These are phyloP conservation scores for Battus philenor DNA, from an alignment of 1,140 invertebrate genomes.

Conservation along the genomic window DNA sequence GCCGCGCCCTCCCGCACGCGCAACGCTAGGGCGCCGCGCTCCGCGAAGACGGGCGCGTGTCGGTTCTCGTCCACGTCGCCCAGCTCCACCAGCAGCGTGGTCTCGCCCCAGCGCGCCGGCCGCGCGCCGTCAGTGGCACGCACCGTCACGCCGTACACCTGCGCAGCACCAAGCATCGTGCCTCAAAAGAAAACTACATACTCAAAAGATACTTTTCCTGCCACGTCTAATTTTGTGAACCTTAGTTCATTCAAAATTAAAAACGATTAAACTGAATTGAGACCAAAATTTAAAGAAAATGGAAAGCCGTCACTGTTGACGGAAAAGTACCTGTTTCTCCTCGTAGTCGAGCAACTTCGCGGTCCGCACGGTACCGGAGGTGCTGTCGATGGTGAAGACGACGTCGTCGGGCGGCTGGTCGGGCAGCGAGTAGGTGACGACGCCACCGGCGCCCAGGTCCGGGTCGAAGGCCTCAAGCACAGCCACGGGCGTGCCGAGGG, in stretches of 20 bases:
- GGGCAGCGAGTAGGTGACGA: slow-evolving; percentile 84
- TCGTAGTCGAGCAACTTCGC: slow-evolving; percentile 89
- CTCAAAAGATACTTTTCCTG: too few species aligned
- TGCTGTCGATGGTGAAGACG: slow-evolving; percentile 85
- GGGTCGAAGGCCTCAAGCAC: slow-evolving; percentile 91
- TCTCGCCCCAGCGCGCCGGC: slow-evolving; percentile 84
- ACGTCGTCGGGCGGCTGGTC: slow-evolving; percentile 80
- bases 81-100: slow-evolving; percentile 89
- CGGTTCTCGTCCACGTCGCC: slow-evolving; percentile 96
- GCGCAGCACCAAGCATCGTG: neutral
- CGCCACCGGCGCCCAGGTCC: slow-evolving; percentile 88
- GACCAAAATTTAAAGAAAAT: too few species aligned
- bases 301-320: too few species aligned
- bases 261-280: too few species aligned
- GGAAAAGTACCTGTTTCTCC: slow-evolving; percentile 87
- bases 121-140: slow-evolving; percentile 87
- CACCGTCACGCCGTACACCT: slow-evolving; percentile 89
- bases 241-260: too few species aligned
- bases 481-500: slow-evolving; percentile 89
- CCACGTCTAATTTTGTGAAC: too few species aligned
- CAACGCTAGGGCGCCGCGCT: slow-evolving; percentile 83
- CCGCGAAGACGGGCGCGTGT: slow-evolving; percentile 88
- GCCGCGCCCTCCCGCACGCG: slow-evolving; percentile 86
- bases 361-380: slow-evolving; percentile 90
- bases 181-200: too few species aligned